A percentile compares a stretch with the other conserved stretches of the same genome.
These are phyloP conservation scores for Sepioteuthis lessoniana DNA, from an alignment of 2,888 invertebrate species.

Conservation along the genomic window DNA sequence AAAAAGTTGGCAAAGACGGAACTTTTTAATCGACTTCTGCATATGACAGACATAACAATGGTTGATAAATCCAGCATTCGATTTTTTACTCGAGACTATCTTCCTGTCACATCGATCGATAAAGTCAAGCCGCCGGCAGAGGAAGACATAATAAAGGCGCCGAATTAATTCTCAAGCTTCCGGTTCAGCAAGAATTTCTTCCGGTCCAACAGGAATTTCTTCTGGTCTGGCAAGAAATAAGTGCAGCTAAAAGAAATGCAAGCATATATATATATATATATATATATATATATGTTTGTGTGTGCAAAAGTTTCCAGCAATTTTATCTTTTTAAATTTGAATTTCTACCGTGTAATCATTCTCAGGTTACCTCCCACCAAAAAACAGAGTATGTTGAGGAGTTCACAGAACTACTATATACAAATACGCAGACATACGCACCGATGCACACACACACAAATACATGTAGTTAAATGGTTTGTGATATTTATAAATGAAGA, in stretches of 20 bases:
- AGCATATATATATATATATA: neutral
- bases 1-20: neutral
- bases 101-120: neutral
- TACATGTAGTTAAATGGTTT: no score
- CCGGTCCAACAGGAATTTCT: neutral
- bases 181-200: neutral
- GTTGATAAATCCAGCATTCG: neutral
- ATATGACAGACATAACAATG: neutral
- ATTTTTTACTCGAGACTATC: neutral
- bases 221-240: neutral
- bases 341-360: no score
- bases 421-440: no score
- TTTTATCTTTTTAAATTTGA: no score
- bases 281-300: neutral
- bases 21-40: neutral
- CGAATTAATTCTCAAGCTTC: neutral
- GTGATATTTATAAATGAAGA: no score
- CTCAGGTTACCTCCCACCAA: no score
- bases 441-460: no score
- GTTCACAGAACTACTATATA: no score
- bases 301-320: no score
- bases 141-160: neutral
- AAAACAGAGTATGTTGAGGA: no score
- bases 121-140: neutral
- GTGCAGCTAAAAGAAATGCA: neutral